These are phyloP conservation scores for Fregetta grallaria DNA, from an alignment of 2,113 vertebrate genomes.

Conservation along the genomic window DNA sequence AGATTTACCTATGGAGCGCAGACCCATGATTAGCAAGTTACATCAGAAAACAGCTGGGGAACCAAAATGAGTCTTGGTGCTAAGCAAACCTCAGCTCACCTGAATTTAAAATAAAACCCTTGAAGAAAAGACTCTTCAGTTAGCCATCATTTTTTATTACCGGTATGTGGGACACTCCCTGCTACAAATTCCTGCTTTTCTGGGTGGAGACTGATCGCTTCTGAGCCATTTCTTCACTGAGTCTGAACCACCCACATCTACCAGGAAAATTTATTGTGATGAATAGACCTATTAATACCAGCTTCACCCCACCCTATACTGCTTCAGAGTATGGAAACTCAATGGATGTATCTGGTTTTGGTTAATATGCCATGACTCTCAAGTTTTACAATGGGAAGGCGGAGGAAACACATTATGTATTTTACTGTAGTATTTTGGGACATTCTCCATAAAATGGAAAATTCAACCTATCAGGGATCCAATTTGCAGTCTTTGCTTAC, in stretches of 20 bases:
- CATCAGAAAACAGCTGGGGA: background rate
- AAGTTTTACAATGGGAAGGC: conserved; percentile 53
- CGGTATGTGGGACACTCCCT: conserved; percentile 31
- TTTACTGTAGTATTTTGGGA: conserved; percentile 25
- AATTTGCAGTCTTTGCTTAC: background rate
- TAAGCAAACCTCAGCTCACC: background rate
- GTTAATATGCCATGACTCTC: conserved; percentile 32
- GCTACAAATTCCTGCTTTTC: conserved; percentile 23
- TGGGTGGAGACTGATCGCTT: conserved; percentile 53
- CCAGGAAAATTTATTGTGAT: conserved; percentile 53
- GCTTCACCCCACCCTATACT: conserved; percentile 46
- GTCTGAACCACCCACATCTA: conserved; percentile 46
- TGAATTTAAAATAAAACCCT: conserved; percentile 25
- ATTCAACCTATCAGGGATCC: background rate
- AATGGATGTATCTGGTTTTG: conserved; percentile 46
- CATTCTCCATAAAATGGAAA: conserved; percentile 1
- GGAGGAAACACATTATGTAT: conserved; percentile 11
- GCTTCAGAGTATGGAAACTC: conserved; percentile 52
- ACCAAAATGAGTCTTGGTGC: background rate
- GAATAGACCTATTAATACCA: conserved; percentile 59
- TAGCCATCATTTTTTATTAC: conserved; percentile 25
- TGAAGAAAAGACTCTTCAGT: background rate
- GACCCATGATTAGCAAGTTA: background rate
- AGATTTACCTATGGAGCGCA: background rate
- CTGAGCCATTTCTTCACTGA: conserved; percentile 49